phyloP scores from a whole-genome alignment of 2,113 vertebrate genomes.

The Apaloderma vittatum region DNA sequence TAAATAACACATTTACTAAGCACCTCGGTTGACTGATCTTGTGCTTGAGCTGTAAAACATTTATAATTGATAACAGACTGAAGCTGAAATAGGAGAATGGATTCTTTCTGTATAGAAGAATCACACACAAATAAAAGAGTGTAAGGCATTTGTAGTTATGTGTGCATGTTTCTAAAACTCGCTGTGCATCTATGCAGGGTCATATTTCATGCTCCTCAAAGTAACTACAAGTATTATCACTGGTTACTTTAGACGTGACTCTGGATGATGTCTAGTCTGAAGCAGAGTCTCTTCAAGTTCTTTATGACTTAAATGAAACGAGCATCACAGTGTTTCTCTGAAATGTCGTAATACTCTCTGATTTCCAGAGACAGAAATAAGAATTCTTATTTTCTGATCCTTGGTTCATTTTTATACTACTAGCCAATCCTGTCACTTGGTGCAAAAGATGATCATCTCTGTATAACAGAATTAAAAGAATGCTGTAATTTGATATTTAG shows the following conservation, averaged over 20 bases:
- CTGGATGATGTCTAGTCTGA: background rate
- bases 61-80: slow-evolving; percentile 54
- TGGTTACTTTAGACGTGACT: background rate
- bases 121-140: no score
- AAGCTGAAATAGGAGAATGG: slow-evolving; percentile 21
- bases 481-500: background rate
- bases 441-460: background rate
- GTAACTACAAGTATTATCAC: background rate
- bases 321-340: background rate
- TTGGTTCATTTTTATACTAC: background rate
- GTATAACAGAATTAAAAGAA: background rate
- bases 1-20: slow-evolving; percentile 60
- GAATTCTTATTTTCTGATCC: background rate
- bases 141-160: background rate
- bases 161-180: background rate
- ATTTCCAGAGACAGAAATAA: background rate
- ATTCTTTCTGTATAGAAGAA: background rate
- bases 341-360: background rate
- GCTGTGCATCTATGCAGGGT: background rate
- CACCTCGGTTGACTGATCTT: slow-evolving; percentile 32
- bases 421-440: background rate
- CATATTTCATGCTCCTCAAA: background rate
- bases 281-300: background rate
- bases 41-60: slow-evolving; percentile 52
- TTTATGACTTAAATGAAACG: background rate